These are phyloP conservation scores for Odocoileus hemionus DNA, from an alignment of 2,113 vertebrate species.

Conservation along the genomic window DNA sequence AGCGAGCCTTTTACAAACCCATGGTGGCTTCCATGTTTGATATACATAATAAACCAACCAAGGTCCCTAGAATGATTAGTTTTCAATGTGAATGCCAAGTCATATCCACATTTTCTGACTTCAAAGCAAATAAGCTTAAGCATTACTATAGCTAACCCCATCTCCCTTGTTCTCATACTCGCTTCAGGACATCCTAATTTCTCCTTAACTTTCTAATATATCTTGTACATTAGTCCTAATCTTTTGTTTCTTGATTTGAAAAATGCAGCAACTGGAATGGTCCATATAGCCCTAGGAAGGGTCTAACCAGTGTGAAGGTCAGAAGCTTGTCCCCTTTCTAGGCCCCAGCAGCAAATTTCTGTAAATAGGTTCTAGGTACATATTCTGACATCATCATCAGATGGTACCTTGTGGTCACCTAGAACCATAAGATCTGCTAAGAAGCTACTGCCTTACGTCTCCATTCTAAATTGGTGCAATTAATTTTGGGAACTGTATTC, in stretches of 20 bases:
- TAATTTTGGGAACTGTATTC: not conserved
- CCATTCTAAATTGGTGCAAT: not conserved
- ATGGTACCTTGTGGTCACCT: not conserved
- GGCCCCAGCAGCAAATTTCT: not conserved
- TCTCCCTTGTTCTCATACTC: not conserved
- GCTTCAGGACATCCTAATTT: not conserved
- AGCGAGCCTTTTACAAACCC: conserved; percentile 55
- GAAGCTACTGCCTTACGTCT: not conserved
- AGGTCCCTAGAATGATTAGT: conserved; percentile 59
- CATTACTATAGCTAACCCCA: not conserved
- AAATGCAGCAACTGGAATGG: not conserved
- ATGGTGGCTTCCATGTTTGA: conserved; percentile 54
- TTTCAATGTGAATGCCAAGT: conserved; percentile 49
- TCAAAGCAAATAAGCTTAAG: not conserved
- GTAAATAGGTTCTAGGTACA: not conserved
- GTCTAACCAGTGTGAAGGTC: not conserved
- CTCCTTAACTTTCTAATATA: not conserved
- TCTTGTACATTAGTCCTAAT: not conserved
- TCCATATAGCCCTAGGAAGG: not conserved
- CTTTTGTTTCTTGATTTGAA: not conserved
- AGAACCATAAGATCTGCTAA: not conserved
- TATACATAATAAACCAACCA: conserved; percentile 52
- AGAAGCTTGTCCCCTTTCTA: not conserved
- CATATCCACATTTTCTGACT: conserved; percentile 51
- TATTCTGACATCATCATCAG: not conserved